Conservation (phyloP, 37 sponge, comb jelly and placozoan species). For the Geodia barretti region DNA sequence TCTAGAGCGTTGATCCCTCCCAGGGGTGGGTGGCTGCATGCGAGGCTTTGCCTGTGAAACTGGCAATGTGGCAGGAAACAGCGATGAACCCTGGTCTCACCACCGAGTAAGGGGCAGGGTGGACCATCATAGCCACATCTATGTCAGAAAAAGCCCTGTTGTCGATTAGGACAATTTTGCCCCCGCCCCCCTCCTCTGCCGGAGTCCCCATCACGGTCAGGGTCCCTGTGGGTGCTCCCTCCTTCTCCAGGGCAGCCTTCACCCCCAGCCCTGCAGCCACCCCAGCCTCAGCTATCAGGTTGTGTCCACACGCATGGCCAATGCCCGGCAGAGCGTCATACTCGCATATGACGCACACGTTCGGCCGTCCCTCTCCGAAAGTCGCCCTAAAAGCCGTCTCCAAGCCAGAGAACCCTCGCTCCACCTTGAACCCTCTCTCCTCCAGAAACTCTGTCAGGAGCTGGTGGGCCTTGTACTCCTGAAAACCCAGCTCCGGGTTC, state of each 20-base stretch:
- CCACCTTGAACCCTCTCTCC: constrained; percentile 78
- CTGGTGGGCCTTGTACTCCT: constrained; percentile 79
- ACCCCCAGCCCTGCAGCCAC: constrained; percentile 89
- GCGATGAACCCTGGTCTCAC: too few relatives aligned
- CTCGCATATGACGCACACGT: constrained; percentile 87
- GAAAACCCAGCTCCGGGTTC: constrained; percentile 66
- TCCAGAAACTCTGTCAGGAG: constrained; percentile 72
- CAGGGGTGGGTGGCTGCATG: too few relatives aligned
- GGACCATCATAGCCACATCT: constrained; percentile 94
- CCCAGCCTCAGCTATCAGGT: constrained; percentile 94
- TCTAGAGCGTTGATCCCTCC: too few relatives aligned
- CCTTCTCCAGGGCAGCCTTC: constrained; percentile 71
- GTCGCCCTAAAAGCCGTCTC: constrained; percentile 87
- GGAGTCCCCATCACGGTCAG: constrained; percentile 91
- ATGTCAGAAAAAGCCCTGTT: constrained; percentile 72
- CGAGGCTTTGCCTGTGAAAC: too few relatives aligned
- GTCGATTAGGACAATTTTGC: constrained; percentile 80
- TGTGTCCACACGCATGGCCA: constrained; percentile 97
- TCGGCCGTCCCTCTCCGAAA: constrained; percentile 60
- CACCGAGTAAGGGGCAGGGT: too few relatives aligned
- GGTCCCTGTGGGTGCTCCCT: constrained; percentile 34
- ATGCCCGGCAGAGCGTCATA: constrained; percentile 94
- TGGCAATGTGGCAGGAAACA: too few relatives aligned
- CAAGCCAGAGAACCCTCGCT: constrained; percentile 52
- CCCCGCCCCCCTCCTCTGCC: constrained; percentile 90